These are phyloP conservation scores for Eidolon dupreanum DNA, from an alignment of 2,797 vertebrate species.

Conservation along the genomic window DNA sequence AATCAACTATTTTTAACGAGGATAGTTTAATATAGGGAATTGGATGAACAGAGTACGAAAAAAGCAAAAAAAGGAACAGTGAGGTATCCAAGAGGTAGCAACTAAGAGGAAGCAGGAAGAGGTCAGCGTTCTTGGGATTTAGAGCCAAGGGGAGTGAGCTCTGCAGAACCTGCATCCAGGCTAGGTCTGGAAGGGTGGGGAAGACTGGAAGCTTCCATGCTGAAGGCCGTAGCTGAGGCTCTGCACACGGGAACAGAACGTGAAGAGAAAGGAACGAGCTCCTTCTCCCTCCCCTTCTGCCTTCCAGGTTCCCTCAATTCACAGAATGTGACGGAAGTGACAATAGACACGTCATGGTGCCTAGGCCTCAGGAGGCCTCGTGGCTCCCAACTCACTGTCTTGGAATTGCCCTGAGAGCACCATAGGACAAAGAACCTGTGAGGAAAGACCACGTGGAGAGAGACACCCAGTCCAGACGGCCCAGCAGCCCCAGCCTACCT, in stretches of 20 bases:
- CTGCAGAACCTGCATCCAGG: neutral
- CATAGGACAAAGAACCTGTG: neutral
- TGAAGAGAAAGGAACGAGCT: neutral
- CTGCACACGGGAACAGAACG: neutral
- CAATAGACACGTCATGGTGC: neutral
- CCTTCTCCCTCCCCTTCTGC: neutral
- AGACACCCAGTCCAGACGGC: fast-evolving
- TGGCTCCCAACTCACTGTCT: neutral
- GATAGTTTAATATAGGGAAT: neutral
- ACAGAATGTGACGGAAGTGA: neutral
- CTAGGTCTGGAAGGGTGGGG: neutral
- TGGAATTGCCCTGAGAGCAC: neutral
- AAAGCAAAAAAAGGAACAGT: neutral
- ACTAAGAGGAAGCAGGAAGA: neutral
- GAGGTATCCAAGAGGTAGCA: neutral
- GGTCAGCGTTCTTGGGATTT: neutral
- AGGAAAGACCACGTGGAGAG: neutral
- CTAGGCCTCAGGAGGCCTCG: neutral
- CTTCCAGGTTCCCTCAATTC: neutral
- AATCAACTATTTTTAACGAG: neutral
- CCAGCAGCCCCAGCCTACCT: no score
- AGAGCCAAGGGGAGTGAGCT: neutral
- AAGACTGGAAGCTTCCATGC: neutral
- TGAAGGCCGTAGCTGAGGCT: neutral
- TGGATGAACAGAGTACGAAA: neutral